These are phyloP conservation scores for Prionailurus bengalensis DNA, from an alignment of 2,113 vertebrate species.

Conservation along the genomic window DNA sequence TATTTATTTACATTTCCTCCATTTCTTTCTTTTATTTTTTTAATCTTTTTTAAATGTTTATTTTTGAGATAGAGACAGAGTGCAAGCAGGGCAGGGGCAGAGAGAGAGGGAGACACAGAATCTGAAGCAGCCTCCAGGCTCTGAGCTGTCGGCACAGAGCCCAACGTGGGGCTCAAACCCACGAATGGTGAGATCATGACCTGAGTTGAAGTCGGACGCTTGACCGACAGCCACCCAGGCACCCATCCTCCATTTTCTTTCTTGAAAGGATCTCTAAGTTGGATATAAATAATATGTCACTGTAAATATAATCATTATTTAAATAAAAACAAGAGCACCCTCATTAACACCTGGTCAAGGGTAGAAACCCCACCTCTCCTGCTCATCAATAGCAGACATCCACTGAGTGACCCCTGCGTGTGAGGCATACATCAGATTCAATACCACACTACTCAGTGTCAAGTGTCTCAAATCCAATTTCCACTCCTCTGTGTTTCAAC, in stretches of 20 bases:
- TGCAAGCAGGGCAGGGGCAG: no score
- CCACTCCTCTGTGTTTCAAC: not conserved
- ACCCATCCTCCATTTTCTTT: not conserved
- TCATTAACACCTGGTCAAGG: not conserved
- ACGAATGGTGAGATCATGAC: no score
- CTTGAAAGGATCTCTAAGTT: not conserved
- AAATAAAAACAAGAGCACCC: constrained; percentile 26
- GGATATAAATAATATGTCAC: not conserved
- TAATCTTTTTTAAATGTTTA: no score
- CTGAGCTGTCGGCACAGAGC: no score
- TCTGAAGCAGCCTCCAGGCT: no score
- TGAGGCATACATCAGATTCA: not conserved
- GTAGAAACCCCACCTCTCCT: not conserved
- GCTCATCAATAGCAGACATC: not conserved
- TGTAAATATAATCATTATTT: not conserved
- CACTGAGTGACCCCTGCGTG: not conserved
- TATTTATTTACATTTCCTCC: not conserved
- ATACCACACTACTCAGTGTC: not conserved
- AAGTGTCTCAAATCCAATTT: not conserved
- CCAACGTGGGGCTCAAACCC: no score
- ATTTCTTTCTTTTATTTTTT: not conserved
- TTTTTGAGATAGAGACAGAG: no score
- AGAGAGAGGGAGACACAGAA: no score
- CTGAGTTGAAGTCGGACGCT: no score
- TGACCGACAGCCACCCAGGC: no score